Conservation (phyloP, 1,140 invertebrate genomes). For the Brachionus paranguensis region DNA sequence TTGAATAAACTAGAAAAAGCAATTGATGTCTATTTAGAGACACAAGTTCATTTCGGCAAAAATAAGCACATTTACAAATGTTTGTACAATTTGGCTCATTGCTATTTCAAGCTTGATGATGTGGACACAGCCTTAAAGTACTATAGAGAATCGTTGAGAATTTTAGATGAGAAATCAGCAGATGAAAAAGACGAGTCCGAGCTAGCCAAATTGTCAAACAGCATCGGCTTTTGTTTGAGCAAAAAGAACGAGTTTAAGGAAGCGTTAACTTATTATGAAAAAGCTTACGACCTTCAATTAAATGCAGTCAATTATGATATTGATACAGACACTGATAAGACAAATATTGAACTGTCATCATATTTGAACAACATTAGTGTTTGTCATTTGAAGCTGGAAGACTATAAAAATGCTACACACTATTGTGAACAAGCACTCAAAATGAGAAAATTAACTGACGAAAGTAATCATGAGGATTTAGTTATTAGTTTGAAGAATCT, state of each 20-base stretch:
- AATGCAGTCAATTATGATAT: neutral
- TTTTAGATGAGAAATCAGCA: neutral
- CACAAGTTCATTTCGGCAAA: neutral
- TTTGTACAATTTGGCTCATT: neutral
- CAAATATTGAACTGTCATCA: neutral
- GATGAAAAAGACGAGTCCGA: neutral
- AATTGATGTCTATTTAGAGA: neutral
- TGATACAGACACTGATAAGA: neutral
- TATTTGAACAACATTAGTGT: neutral
- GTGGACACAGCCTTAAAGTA: neutral
- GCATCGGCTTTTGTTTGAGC: neutral
- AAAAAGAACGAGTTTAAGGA: neutral
- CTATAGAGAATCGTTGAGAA: neutral
- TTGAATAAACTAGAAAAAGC: neutral
- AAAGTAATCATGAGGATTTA: neutral
- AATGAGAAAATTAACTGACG: neutral
- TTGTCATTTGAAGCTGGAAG: neutral
- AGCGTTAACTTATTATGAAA: neutral
- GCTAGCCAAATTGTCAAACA: neutral
- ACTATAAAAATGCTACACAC: neutral
- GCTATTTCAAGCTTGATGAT: neutral
- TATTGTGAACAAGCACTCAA: neutral
- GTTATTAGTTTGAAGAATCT: neutral
- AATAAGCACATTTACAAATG: neutral
- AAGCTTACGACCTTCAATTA: neutral